These are phyloP conservation scores for Piscicola geometra DNA, from an alignment of 2,888 invertebrate genomes.

Conservation along the genomic window DNA sequence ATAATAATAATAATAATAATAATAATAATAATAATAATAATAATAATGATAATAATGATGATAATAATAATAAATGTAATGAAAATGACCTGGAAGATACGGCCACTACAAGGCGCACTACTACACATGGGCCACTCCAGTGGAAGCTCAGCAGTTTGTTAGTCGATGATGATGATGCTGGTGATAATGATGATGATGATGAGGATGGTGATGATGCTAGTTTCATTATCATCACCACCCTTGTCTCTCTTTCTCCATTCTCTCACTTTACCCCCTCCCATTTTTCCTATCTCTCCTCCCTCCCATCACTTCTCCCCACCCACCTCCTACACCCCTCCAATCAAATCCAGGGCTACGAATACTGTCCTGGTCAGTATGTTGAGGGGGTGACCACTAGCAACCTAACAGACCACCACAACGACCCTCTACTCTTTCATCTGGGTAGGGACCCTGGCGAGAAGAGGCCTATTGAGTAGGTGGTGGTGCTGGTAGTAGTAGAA, in stretches of 20 bases:
- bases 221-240: not conserved
- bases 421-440: slow-evolving; percentile 44
- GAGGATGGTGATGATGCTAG: too few relatives aligned
- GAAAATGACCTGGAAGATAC: slow-evolving; percentile 28
- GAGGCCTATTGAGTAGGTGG: slow-evolving; percentile 41
- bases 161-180: too few relatives aligned
- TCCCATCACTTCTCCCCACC: not conserved
- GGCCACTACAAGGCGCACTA: slow-evolving; percentile 44
- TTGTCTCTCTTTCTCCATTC: not conserved
- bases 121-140: slow-evolving; percentile 44
- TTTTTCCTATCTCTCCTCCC: too few relatives aligned
- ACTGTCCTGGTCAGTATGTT: slow-evolving; percentile 45
- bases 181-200: too few relatives aligned
- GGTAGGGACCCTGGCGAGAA: slow-evolving; percentile 45
- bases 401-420: slow-evolving; percentile 42
- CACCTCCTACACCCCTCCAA: not conserved
- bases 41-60: slow-evolving; percentile 1
- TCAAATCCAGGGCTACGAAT: slow-evolving; percentile 44
- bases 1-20: too few relatives aligned
- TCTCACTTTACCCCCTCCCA: too few relatives aligned
- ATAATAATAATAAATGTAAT: slow-evolving; percentile 10
- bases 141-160: slow-evolving; percentile 41
- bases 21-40: not conserved
- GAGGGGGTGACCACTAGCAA: slow-evolving; percentile 43
- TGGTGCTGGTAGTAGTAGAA: too few relatives aligned